Base-by-base conservation (phyloP, 2,113 vertebrate genomes). In the Nothoprocta perdicaria region DNA sequence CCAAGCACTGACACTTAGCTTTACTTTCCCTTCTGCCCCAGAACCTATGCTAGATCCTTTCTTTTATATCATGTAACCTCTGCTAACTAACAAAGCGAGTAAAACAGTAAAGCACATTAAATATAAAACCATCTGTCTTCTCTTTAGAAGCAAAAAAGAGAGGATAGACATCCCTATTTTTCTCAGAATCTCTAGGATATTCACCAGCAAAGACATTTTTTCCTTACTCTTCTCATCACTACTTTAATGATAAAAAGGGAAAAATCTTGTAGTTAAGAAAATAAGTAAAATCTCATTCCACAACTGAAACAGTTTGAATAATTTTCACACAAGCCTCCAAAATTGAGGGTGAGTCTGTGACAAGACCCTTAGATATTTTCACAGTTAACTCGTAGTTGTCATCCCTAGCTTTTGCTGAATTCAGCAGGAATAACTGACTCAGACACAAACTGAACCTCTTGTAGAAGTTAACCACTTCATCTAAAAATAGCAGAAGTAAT, bases 1-100 rank as follows among this genome's bases (percentile, higher is more conserved):
- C 27, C 0, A 1, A 8, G 11, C 15, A 8, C 19, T 43, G 29
- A 62, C 5, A 8, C 14, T 55, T 63, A 26, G 40, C n/a, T 22
- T 79, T 60, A 53, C 27, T 66, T 61, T 74, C 24, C 5, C 1
- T 62, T 75, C 55, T 55, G 45, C 19, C 24, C 24, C 31, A 80
- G 40, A 19, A 33, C 16, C 19, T 5, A 8, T 8, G 7, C 24
- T 45, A 66, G 41, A 66, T 41, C 12, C 23, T 9, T n/a, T 27
- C 62, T 61, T 84, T 61, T 21, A 14, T 48, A 41, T 15, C 16
- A 41, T 19, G 35, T 85, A 75, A 24, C 1, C 10, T 15, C 15
- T 22, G 8, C 23, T 40, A 55, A 61, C 14, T 62, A 19, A 10
- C 29, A 35, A 48, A 80, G 19, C 8, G 41, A 48, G 61, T 31